These are phyloP conservation scores for Athetis lepigone DNA, from an alignment of 2,888 invertebrate species.

Conservation along the genomic window DNA sequence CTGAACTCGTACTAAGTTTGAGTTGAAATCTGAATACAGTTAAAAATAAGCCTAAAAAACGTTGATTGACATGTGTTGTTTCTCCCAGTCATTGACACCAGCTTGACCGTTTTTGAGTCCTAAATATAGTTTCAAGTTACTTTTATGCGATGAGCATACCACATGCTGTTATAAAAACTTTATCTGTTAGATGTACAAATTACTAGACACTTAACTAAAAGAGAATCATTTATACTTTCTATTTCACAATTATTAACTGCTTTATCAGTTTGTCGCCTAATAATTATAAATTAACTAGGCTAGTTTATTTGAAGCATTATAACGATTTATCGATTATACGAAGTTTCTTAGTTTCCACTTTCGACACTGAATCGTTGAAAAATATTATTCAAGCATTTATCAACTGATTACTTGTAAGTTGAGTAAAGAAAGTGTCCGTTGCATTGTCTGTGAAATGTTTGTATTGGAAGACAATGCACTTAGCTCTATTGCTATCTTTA, in stretches of 20 bases:
- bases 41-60: slow-evolving; percentile 25
- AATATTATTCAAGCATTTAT: slow-evolving; percentile 23
- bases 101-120: slow-evolving; percentile 16
- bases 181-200: too few species aligned
- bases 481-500: slow-evolving; percentile 42
- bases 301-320: slow-evolving; percentile 15
- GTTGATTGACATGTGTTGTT: slow-evolving; percentile 47
- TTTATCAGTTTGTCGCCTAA: slow-evolving; percentile 12
- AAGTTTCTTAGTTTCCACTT: slow-evolving; percentile 30
- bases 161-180: too few species aligned
- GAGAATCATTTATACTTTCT: slow-evolving; percentile 1
- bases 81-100: slow-evolving; percentile 44
- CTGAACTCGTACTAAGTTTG: background rate
- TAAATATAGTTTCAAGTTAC: slow-evolving; percentile 40
- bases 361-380: slow-evolving; percentile 32
- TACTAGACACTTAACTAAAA: background rate
- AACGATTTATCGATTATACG: slow-evolving; percentile 14
- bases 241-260: slow-evolving; percentile 5
- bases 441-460: slow-evolving; percentile 10
- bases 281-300: slow-evolving; percentile 5
- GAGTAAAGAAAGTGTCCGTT: slow-evolving; percentile 12
- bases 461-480: slow-evolving; percentile 40
- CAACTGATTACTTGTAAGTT: slow-evolving; percentile 11
- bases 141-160: too few species aligned
- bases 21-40: slow-evolving; percentile 7